Percentiles rank a stretch among this genome's conserved stretches.
Conservation (phyloP, 2,888 invertebrate genomes). For the Sesia bembeciformis region DNA sequence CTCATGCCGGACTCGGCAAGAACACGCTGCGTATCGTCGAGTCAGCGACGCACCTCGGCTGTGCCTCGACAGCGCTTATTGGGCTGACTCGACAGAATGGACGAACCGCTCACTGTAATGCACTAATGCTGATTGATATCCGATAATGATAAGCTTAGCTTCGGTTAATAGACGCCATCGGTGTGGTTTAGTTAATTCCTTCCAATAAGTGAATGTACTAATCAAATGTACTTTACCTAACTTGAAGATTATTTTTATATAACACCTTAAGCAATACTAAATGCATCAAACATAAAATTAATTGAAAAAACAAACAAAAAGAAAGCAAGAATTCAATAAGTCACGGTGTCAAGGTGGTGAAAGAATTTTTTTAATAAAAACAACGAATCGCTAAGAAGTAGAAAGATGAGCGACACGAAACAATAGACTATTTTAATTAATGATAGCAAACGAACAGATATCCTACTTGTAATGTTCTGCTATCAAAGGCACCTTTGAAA, state of each 20-base stretch:
- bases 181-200: too few relatives aligned
- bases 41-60: constrained; percentile 39
- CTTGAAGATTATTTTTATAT: too few relatives aligned
- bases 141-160: constrained; percentile 27
- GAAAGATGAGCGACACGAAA: too few relatives aligned
- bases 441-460: too few relatives aligned
- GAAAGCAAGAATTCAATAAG: constrained; percentile 14
- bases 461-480: too few relatives aligned
- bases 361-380: constrained; percentile 16
- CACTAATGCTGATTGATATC: constrained; percentile 54
- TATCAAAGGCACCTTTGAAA: too few relatives aligned
- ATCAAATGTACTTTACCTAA: too few relatives aligned
- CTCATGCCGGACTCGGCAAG: constrained; percentile 43
- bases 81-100: constrained; percentile 45
- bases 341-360: constrained; percentile 17
- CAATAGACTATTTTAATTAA: too few relatives aligned
- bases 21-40: constrained; percentile 27
- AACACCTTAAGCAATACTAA: too few relatives aligned
- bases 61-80: constrained; percentile 32
- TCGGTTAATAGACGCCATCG: constrained; percentile 11
- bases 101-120: constrained; percentile 30
- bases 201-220: too few relatives aligned
- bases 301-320: too few relatives aligned
- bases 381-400: background rate
- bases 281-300: too few relatives aligned